Conservation (phyloP, 2,113 vertebrate species). For the Callipepla californica region DNA sequence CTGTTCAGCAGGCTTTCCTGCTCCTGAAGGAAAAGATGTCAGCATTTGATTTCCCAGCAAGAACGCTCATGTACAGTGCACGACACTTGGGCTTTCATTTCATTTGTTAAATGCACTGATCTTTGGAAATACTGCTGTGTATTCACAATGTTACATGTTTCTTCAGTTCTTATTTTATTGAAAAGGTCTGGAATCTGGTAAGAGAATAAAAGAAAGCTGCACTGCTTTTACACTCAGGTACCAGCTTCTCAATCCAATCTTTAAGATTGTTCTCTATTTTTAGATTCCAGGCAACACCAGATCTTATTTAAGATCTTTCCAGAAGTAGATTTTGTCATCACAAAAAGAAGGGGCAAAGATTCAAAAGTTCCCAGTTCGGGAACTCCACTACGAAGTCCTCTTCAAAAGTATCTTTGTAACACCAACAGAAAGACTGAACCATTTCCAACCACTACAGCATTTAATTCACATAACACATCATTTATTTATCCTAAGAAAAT, state of each 20-base stretch:
- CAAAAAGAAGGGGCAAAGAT: neutral
- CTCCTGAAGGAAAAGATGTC: neutral
- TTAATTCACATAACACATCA: neutral
- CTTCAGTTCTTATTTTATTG: neutral
- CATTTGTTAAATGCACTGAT: constrained; percentile 12
- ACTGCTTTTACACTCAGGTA: neutral
- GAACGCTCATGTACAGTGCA: neutral
- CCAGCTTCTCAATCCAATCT: neutral
- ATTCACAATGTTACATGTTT: constrained; percentile 25
- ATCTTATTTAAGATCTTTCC: neutral
- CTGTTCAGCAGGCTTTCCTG: neutral
- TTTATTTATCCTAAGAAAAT: neutral
- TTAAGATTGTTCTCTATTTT: neutral
- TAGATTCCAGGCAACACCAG: neutral
- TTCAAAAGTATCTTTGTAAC: neutral
- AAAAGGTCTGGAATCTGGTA: neutral
- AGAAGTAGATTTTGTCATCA: constrained; percentile 12
- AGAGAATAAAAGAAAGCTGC: constrained; percentile 17
- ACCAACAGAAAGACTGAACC: neutral
- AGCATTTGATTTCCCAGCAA: neutral
- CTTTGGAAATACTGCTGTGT: constrained; percentile 24
- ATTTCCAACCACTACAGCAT: neutral
- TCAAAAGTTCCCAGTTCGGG: neutral
- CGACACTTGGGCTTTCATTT: constrained; percentile 16
- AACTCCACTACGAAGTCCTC: neutral